phyloP scores from a whole-genome alignment of 2,113 vertebrate genomes.

The Malurus alboscapulatus region DNA sequence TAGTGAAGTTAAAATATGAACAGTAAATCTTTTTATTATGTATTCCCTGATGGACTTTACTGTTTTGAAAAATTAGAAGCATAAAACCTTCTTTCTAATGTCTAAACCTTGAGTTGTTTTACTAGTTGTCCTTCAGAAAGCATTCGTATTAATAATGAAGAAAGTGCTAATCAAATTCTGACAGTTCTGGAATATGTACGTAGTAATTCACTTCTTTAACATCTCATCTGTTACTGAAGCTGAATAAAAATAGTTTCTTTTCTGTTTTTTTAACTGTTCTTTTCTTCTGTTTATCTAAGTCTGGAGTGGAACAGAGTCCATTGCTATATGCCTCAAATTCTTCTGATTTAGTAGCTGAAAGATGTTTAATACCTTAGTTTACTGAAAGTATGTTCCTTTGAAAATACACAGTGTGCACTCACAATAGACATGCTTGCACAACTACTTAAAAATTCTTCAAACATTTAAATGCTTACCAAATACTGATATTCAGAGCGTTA shows the following conservation, averaged over 20 bases:
- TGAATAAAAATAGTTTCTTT: neutral
- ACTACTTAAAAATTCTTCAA: neutral
- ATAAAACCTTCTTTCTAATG: neutral
- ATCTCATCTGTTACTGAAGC: neutral
- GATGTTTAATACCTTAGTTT: neutral
- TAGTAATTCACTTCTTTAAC: neutral
- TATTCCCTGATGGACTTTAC: neutral
- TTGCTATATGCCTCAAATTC: neutral
- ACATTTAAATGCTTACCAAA: neutral
- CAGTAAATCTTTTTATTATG: neutral
- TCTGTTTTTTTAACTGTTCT: neutral
- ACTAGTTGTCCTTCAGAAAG: neutral
- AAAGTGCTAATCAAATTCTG: neutral
- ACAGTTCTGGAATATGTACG: neutral
- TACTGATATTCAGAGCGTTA: neutral
- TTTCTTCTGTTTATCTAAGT: neutral
- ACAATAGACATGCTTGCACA: neutral
- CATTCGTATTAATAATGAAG: neutral
- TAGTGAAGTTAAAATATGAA: neutral
- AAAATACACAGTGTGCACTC: neutral
- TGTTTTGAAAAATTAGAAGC: neutral
- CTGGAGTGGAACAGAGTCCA: neutral
- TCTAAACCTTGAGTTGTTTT: neutral
- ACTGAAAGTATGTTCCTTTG: neutral
- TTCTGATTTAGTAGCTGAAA: neutral